phyloP scores from a whole-genome alignment of 1,140 invertebrate species.

The Bombus confusus region DNA sequence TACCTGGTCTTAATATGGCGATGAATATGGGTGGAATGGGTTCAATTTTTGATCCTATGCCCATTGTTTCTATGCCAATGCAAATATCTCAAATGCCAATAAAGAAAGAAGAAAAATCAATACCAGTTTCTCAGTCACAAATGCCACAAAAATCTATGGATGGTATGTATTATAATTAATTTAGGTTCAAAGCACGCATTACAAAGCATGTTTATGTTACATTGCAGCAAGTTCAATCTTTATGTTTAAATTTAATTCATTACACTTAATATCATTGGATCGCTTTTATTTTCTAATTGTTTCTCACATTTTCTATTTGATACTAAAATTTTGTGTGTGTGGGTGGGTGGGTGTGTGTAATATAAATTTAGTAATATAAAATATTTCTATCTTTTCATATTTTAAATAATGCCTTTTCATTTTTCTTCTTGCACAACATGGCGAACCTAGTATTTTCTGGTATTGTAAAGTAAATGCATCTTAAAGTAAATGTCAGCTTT shows the following conservation, averaged over 20 bases:
- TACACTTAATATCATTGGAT: not conserved
- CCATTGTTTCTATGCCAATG: slow-evolving; percentile 80
- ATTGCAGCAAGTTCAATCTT: not conserved
- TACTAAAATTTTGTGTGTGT: not conserved
- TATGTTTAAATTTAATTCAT: not conserved
- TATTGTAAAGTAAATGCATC: not conserved
- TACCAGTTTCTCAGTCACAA: slow-evolving; percentile 73
- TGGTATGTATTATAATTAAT: slow-evolving; percentile 71
- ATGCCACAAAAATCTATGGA: slow-evolving; percentile 78
- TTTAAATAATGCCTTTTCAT: not conserved
- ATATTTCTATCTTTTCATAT: not conserved
- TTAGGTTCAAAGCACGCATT: slow-evolving; percentile 33
- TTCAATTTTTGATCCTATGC: slow-evolving; percentile 87
- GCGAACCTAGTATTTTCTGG: not conserved
- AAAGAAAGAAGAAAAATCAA: slow-evolving; percentile 83
- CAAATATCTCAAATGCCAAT: slow-evolving; percentile 81
- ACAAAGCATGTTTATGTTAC: not conserved
- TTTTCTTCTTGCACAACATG: not conserved
- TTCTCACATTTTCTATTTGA: not conserved
- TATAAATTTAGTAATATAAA: not conserved
- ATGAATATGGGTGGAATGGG: slow-evolving; percentile 81
- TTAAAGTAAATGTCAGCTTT: not conserved
- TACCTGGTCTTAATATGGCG: slow-evolving; percentile 77
- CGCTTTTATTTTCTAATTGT: not conserved
- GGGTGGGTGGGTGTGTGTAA: not conserved